Evolutionary conservation across 1,140 invertebrate genomes (phyloP), one percentile per base, ranked within the genome.

Genomic region (Bombus sylvicola): DNA sequence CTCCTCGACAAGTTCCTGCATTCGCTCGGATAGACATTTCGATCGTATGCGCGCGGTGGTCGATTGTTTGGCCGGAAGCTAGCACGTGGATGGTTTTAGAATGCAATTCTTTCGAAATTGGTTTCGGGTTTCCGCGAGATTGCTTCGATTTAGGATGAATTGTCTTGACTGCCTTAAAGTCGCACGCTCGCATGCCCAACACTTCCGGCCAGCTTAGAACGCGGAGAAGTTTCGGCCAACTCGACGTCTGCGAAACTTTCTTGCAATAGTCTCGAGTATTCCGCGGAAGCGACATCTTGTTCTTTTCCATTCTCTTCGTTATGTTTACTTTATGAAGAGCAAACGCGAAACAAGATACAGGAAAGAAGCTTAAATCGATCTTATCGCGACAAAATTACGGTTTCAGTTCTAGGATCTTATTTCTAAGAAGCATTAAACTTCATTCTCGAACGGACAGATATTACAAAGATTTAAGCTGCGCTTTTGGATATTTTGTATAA

Each of bases 71-170:
- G 76, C 87, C 83, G 79, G 68, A n/a, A 90, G 87, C 88, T 73
- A 89, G 85, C 87, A 88, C 87, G 89, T 79, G 88, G 87, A 90
- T 91, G 91, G 89, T 92, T 92, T 93, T 90, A 91, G 92, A 92
- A 93, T 93, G 93, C 93, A 92, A 94, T 94, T 93, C 93, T 93
- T 94, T 88, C 85, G 88, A 93, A 93, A 94, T 94, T 94, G 93
- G 90, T 93, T 93, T 93, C 87, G 86, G 92, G 85, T 91, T 92
- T 91, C 89, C 91, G 57, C 81, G 91, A 90, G 89, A 93, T 94
- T 90, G 92, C 88, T 89, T 93, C 91, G 88, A 93, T 93, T 92
- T 92, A 81, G 84, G 82, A 88, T 71, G 88, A 92, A 93, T 91
- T 90, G 92, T 82, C 76, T 86, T 31, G 72, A 15, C 73, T 75